These are phyloP conservation scores for Bembecia ichneumoniformis DNA, from an alignment of 2,888 invertebrate species.

Conservation along the genomic window DNA sequence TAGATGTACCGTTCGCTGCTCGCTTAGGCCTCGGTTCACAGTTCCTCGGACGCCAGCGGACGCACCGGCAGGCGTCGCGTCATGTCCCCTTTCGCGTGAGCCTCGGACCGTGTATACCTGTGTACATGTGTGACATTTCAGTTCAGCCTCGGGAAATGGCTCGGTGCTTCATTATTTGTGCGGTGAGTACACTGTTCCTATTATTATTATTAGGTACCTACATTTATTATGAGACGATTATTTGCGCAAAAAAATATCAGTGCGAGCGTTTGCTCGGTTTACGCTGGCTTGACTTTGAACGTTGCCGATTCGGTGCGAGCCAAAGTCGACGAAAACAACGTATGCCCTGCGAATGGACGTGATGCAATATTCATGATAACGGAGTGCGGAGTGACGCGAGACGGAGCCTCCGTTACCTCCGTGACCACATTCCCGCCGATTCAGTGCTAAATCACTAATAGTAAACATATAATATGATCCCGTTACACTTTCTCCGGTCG, in stretches of 20 bases:
- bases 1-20: too few relatives aligned
- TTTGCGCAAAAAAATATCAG: too few relatives aligned
- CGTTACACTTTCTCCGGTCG: not conserved
- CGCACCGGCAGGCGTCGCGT: too few relatives aligned
- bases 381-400: not conserved
- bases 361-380: not conserved
- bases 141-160: not conserved
- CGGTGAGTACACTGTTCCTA: not conserved
- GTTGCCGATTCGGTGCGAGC: too few relatives aligned
- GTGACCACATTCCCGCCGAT: not conserved
- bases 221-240: not conserved
- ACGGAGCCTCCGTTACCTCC: not conserved
- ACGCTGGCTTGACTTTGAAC: too few relatives aligned
- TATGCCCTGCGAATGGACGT: not conserved
- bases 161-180: not conserved
- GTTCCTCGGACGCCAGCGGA: too few relatives aligned
- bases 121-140: not conserved
- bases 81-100: not conserved
- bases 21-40: too few relatives aligned
- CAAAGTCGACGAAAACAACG: not conserved
- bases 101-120: not conserved
- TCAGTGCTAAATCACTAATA: not conserved
- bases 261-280: too few relatives aligned
- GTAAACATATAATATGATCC: not conserved
- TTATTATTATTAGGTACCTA: not conserved